Conservation (phyloP, 2,113 vertebrate species). For the Chloroceryle aenea region DNA sequence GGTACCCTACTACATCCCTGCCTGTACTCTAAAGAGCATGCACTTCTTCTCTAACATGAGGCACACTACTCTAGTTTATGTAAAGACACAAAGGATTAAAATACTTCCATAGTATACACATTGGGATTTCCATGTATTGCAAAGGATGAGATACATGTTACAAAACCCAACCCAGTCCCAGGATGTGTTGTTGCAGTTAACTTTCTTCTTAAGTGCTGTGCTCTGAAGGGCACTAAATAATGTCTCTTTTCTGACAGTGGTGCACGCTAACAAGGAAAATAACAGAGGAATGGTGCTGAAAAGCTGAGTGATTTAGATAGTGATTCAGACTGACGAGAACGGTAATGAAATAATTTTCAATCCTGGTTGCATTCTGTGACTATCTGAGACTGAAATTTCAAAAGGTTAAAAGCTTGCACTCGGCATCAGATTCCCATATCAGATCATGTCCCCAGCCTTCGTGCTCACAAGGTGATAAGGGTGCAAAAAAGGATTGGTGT, state of each 20-base stretch:
- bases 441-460: neutral
- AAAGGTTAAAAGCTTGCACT: neutral
- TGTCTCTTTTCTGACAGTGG: neutral
- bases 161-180: neutral
- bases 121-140: neutral
- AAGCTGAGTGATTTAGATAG: constrained; percentile 28
- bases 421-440: neutral
- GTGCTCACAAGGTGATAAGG: neutral
- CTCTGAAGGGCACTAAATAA: constrained; percentile 17
- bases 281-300: neutral
- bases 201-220: neutral
- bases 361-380: neutral
- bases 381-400: neutral
- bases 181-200: neutral
- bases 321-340: neutral
- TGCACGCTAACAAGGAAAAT: neutral
- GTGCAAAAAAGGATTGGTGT: neutral
- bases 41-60: neutral
- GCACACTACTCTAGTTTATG: neutral
- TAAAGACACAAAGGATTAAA: neutral
- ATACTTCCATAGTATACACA: neutral
- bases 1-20: neutral
- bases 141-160: neutral
- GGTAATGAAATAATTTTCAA: constrained; percentile 19
- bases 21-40: neutral